Conservation (phyloP, 1,140 invertebrate species). For the Samia ricini region DNA sequence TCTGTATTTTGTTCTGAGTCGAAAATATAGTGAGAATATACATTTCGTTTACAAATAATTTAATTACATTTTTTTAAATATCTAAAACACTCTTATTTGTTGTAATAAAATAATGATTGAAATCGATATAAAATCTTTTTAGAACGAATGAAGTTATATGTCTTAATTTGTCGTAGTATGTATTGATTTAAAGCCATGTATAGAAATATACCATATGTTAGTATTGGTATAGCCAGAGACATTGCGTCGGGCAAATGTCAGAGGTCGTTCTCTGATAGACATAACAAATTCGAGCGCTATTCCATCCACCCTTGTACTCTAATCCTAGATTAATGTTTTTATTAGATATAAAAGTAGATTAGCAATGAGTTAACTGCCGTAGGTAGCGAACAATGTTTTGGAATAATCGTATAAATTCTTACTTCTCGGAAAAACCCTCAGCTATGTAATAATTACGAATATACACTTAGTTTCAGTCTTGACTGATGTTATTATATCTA, state of each 20-base stretch:
- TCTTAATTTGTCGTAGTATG: no score
- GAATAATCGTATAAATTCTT: background rate
- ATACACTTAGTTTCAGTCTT: no score
- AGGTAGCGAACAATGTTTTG: background rate
- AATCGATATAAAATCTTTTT: no score
- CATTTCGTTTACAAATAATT: no score
- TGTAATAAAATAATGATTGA: no score
- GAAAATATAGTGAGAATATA: no score
- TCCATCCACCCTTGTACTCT: background rate
- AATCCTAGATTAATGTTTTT: background rate
- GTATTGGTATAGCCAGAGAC: background rate
- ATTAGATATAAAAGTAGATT: background rate
- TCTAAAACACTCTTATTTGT: no score
- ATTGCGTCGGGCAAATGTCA: slow-evolving; percentile 14
- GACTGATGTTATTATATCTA: no score
- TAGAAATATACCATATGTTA: slow-evolving; percentile 9
- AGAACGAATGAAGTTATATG: no score
- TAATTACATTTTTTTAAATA: no score
- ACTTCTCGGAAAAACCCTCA: background rate
- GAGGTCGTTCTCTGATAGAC: slow-evolving; percentile 16
- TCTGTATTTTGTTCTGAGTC: no score
- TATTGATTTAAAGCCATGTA: slow-evolving; percentile 4
- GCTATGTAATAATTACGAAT: no score
- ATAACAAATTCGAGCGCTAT: slow-evolving; percentile 14
- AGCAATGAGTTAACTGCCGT: background rate